These are phyloP conservation scores for Phyllopteryx taeniolatus DNA, from an alignment of 2,113 vertebrate species.

Conservation along the genomic window DNA sequence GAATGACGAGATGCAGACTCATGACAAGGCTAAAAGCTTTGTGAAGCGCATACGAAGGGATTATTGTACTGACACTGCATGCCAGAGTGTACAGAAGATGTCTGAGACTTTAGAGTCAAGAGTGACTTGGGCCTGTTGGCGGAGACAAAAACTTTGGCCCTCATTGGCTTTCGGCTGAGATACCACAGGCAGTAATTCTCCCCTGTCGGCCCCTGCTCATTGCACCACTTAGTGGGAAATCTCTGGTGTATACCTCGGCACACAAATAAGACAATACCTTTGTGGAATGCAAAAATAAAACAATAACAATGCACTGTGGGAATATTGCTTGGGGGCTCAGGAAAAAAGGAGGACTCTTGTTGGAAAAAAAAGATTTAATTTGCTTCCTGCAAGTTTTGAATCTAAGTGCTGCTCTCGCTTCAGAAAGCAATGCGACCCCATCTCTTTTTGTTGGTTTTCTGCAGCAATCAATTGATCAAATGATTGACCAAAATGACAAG, in stretches of 20 bases:
- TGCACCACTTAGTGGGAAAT: slow-evolving; percentile 61
- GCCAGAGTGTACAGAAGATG: slow-evolving; percentile 10
- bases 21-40: slow-evolving; percentile 21
- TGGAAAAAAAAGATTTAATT: slow-evolving; percentile 25
- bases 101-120: slow-evolving; percentile 10
- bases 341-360: slow-evolving; percentile 20
- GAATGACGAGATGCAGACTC: slow-evolving; percentile 68
- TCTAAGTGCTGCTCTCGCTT: slow-evolving; percentile 14
- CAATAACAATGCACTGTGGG: slow-evolving; percentile 52
- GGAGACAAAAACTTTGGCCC: slow-evolving; percentile 45
- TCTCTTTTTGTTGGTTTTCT: too few relatives aligned
- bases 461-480: too few relatives aligned
- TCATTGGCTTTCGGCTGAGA: slow-evolving; percentile 57
- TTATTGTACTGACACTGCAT: slow-evolving; percentile 4
- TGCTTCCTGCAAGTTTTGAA: slow-evolving; percentile 1
- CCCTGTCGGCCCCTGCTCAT: slow-evolving; percentile 84
- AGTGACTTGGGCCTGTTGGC: slow-evolving; percentile 29
- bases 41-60: slow-evolving; percentile 5
- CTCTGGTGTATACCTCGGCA: slow-evolving; percentile 48
- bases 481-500: too few relatives aligned
- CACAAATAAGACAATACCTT: slow-evolving; percentile 59
- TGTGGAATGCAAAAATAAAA: slow-evolving; percentile 61
- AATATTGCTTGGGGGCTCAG: slow-evolving; percentile 40
- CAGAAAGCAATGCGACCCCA: too few relatives aligned
- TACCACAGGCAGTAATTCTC: slow-evolving; percentile 70